Evolutionary conservation across 2,113 vertebrate genomes (phyloP).

Genomic region (Vireo altiloquus): DNA sequence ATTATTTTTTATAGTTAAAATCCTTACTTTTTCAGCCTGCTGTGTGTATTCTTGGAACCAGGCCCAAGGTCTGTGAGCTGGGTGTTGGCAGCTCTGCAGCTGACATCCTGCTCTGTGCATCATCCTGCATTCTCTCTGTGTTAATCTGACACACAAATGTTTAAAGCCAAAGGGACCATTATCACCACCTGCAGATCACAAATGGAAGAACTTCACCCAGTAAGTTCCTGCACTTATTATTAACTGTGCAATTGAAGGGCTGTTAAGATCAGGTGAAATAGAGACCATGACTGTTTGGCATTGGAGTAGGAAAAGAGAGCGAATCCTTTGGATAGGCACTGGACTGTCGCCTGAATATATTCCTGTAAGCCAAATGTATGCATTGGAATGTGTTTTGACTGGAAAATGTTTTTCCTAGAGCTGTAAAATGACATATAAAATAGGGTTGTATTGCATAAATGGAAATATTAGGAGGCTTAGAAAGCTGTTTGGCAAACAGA

Average conservation of each 20-base stretch:
- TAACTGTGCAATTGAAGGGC: neutral
- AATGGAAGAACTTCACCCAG: neutral
- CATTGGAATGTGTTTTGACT: constrained; percentile 18
- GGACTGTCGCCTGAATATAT: neutral
- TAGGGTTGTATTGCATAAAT: constrained; percentile 20
- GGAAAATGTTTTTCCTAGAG: constrained; percentile 17
- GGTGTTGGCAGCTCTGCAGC: neutral
- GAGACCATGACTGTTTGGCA: neutral
- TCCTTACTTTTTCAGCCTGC: neutral
- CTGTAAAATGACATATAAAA: constrained; percentile 41
- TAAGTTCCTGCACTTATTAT: neutral
- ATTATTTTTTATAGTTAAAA: neutral
- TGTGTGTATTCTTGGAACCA: neutral
- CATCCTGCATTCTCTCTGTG: neutral
- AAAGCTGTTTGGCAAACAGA: constrained; percentile 34
- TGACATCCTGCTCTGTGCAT: neutral
- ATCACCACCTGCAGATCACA: neutral
- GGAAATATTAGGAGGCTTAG: constrained; percentile 32
- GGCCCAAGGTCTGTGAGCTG: neutral
- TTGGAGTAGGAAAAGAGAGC: neutral
- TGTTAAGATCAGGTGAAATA: neutral
- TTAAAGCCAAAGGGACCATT: neutral
- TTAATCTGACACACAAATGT: neutral
- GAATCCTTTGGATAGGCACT: neutral
- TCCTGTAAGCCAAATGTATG: neutral